Percentiles rank a stretch among this genome's conserved stretches.
These are phyloP conservation scores for Anas bernieri DNA, from an alignment of 2,797 vertebrate genomes.

Conservation along the genomic window DNA sequence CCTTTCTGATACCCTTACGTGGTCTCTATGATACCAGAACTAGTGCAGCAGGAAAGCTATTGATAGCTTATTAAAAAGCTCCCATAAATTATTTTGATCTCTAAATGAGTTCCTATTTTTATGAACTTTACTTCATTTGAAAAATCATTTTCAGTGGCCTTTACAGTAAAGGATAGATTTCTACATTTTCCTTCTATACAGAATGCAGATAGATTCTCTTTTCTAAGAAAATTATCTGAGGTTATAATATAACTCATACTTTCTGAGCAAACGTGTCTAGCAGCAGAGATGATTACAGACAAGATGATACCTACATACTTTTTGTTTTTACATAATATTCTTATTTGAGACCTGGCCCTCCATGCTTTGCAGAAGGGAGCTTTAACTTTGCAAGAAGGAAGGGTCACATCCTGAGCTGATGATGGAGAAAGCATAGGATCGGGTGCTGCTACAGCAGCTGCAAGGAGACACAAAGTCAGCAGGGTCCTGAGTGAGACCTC, in stretches of 20 bases:
- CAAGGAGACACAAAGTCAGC: rapidly evolving
- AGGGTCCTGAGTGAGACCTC: neutral
- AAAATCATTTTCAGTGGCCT: neutral
- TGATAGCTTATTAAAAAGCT: neutral
- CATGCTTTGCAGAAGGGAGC: neutral
- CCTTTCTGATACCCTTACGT: neutral
- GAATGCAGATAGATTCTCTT: neutral
- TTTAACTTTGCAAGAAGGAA: neutral
- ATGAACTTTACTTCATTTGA: neutral
- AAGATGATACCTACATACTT: neutral
- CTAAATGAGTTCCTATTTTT: neutral
- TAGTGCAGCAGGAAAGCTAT: neutral
- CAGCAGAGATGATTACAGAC: neutral
- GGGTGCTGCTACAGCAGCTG: neutral
- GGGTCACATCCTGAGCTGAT: neutral
- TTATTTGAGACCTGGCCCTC: neutral
- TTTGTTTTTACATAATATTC: neutral
- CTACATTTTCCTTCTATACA: neutral
- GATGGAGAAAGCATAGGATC: neutral
- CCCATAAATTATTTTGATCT: neutral
- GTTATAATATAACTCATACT: neutral
- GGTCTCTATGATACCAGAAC: neutral
- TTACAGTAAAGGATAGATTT: neutral
- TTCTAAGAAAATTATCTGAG: neutral
- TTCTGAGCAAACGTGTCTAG: neutral